A percentile compares a stretch with the other conserved stretches of the same genome.
phyloP scores from a whole-genome alignment of 2,797 vertebrate species.

The Oryzias dopingdopingensis region DNA sequence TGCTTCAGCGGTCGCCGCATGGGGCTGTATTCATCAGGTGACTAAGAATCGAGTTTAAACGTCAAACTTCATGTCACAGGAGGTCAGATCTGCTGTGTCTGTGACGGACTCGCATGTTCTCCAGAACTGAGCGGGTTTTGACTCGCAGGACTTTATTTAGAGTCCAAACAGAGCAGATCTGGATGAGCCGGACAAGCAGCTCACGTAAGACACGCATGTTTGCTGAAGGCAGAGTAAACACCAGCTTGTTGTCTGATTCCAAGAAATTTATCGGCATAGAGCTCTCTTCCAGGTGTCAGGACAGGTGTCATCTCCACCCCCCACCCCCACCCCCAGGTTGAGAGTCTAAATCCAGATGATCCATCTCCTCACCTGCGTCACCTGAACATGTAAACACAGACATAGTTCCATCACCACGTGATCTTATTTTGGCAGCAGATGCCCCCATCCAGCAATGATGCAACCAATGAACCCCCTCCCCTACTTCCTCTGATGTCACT shows the following conservation, averaged over 20 bases:
- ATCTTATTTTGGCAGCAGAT: slow-evolving; percentile 45
- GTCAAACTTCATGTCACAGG: too few species aligned
- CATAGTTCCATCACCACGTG: slow-evolving; percentile 26
- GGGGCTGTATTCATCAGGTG: too few species aligned
- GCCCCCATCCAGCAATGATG: slow-evolving; percentile 25
- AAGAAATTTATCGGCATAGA: too few species aligned
- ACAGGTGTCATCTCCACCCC: too few species aligned
- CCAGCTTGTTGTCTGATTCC: slow-evolving; percentile 22
- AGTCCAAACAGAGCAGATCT: slow-evolving; percentile 54
- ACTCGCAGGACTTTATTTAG: slow-evolving; percentile 50
- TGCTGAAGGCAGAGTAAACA: slow-evolving; percentile 56
- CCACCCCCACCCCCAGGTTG: too few species aligned
- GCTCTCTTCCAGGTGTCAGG: too few species aligned
- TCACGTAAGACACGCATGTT: slow-evolving; percentile 50
- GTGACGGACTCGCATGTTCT: slow-evolving; percentile 20
- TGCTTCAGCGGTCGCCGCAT: too few species aligned
- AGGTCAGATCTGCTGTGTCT: not conserved
- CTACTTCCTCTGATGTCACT: too few species aligned
- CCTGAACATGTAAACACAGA: slow-evolving; percentile 40
- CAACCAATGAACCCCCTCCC: slow-evolving; percentile 5
- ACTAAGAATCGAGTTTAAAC: too few species aligned
- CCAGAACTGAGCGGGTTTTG: slow-evolving; percentile 13
- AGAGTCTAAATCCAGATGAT: too few species aligned
- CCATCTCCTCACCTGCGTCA: slow-evolving; percentile 23
- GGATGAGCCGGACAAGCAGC: slow-evolving; percentile 17